These are phyloP conservation scores for Axea sp. DNA, from an alignment of 2,888 invertebrate species.

Conservation along the genomic window DNA sequence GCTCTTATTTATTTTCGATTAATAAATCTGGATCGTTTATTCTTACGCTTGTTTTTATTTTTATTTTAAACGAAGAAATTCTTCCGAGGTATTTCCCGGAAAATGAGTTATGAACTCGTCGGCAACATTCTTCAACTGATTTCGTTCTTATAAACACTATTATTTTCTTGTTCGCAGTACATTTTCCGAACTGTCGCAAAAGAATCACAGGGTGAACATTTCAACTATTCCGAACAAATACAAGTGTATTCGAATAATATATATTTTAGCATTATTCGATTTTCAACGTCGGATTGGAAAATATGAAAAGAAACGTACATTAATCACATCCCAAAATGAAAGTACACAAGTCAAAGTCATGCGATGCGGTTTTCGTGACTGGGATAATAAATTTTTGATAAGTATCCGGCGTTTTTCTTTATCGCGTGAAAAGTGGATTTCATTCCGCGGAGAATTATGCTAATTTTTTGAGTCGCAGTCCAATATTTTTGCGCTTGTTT, in stretches of 20 bases:
- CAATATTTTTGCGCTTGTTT: neutral
- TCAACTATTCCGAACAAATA: constrained; percentile 9
- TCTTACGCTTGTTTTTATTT: constrained; percentile 8
- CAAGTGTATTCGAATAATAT: neutral
- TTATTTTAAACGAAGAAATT: neutral
- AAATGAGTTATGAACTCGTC: constrained; percentile 6
- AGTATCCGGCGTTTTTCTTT: neutral
- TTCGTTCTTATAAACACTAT: constrained; percentile 27
- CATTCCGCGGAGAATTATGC: neutral
- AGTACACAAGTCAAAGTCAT: neutral
- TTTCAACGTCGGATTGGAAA: constrained; percentile 3
- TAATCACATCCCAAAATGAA: constrained; percentile 12
- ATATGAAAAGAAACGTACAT: constrained; percentile 1
- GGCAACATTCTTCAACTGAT: constrained; percentile 16
- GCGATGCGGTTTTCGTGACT: constrained; percentile 1
- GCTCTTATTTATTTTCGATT: constrained; percentile 22
- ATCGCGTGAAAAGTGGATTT: neutral
- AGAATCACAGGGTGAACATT: constrained; percentile 9
- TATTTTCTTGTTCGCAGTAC: constrained; percentile 17
- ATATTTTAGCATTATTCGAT: neutral
- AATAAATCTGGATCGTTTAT: constrained; percentile 12
- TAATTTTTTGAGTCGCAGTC: neutral
- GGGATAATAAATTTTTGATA: constrained; percentile 14
- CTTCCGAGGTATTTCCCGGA: neutral
- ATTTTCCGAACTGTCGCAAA: constrained; percentile 3